Base-by-base conservation (phyloP, 1,140 invertebrate species). In the Campoletis sonorensis region DNA sequence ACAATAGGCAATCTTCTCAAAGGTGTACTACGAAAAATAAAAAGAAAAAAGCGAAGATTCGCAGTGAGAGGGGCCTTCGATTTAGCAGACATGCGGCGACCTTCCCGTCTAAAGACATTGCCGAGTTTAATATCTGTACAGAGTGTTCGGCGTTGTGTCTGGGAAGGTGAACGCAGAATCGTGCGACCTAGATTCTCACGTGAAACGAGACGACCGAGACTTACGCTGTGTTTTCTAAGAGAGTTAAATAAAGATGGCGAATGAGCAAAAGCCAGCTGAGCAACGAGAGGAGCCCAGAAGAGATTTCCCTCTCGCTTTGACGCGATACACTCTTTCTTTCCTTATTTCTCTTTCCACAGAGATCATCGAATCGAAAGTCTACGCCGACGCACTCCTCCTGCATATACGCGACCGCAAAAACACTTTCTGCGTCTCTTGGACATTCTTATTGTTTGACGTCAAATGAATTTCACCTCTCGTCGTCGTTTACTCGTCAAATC, bases 111-210 rank as follows among this genome's bases (percentile, higher is more conserved):
- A 84, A 88, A 89, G 87, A 89, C 88, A 90, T 88, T 89, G 88
- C 85, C 84, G 75, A 37, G 76, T 21, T 51, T 54, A 70, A 18
- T 33, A 33, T 70, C 15, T 33, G n/a, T n/a, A 70, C 27, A 33
- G 27, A 70, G 27, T 4, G 8, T 33, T 21, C 23, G 21, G 26
- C 72, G 40, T 23, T 58, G 58, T 78, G 76, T 78, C 83, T 83
- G 87, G 83, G 87, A 89, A 89, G 88, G 89, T 89, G 88, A 89
- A 87, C 87, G 88, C 86, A 89, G 87, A 78, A 78, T 88, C 87
- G 88, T 88, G 87, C 87, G 89, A 89, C 89, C 89, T 87, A 90
- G 85, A 89, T 90, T 90, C 86, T 82, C 84, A 78, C 76, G 76
- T 78, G 76, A 78, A 78, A 78, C 76, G 76, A 73, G 76, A 78